Conservation (phyloP, 2,888 invertebrate genomes). For the Gasteruption jaculator region DNA sequence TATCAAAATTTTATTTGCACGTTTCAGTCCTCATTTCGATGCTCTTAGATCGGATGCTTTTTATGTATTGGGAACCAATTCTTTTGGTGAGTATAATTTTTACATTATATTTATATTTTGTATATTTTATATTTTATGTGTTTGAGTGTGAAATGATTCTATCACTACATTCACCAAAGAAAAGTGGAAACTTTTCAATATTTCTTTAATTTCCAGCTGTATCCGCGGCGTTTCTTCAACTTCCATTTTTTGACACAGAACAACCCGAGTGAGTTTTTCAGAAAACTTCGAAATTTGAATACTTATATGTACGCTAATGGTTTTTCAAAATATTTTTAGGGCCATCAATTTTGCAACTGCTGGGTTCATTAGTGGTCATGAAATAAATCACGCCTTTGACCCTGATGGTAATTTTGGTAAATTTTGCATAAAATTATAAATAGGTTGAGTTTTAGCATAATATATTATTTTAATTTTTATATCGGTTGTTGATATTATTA, state of each 20-base stretch:
- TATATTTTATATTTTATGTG: no score
- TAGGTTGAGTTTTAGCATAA: no score
- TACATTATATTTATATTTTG: no score
- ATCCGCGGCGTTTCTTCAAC: slow-evolving; percentile 25
- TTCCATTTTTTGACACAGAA: slow-evolving; percentile 21
- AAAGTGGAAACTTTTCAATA: not conserved
- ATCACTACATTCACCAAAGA: no score
- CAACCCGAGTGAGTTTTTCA: slow-evolving; percentile 37
- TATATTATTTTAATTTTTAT: no score
- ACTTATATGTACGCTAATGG: no score
- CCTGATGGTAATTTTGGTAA: slow-evolving; percentile 4
- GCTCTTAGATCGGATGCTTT: slow-evolving; percentile 22
- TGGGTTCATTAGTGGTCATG: slow-evolving; percentile 12
- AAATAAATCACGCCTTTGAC: slow-evolving; percentile 15
- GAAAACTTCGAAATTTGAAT: not conserved
- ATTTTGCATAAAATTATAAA: no score
- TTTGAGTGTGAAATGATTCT: no score
- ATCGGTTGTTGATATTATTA: no score
- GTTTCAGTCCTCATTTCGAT: no score
- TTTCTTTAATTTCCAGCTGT: slow-evolving; percentile 16
- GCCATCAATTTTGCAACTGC: slow-evolving; percentile 9
- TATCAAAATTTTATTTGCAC: no score
- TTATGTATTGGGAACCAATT: slow-evolving; percentile 38
- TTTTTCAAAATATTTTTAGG: no score
- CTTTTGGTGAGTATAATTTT: slow-evolving; percentile 33